Evolutionary conservation across 2,888 invertebrate genomes (phyloP).

Genomic region (Drosophila testacea): DNA sequence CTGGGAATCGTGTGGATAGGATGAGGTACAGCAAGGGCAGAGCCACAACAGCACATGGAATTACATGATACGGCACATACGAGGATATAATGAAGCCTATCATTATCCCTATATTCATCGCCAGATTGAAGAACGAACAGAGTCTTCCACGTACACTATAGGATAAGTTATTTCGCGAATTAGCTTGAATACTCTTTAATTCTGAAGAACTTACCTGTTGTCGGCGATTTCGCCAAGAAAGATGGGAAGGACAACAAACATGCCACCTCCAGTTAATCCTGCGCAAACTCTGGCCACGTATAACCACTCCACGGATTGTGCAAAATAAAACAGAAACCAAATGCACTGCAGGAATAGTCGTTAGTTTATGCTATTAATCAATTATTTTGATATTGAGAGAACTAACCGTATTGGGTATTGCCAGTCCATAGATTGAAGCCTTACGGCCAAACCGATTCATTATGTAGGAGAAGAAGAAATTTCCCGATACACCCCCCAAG

Average conservation of each 20-base stretch:
- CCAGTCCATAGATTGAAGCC: slow-evolving; percentile 73
- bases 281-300: slow-evolving; percentile 81
- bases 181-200: background rate
- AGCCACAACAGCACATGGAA: slow-evolving; percentile 61
- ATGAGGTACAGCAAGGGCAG: slow-evolving; percentile 68
- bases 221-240: slow-evolving; percentile 84
- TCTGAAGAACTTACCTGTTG: slow-evolving; percentile 72
- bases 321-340: slow-evolving; percentile 81
- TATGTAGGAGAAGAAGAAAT: slow-evolving; percentile 74
- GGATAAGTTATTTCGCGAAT: too few relatives aligned
- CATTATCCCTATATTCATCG: slow-evolving; percentile 67
- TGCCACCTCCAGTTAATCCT: slow-evolving; percentile 83
- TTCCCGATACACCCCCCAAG: slow-evolving; percentile 81
- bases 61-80: slow-evolving; percentile 68
- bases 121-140: slow-evolving; percentile 72
- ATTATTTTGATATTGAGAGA: background rate
- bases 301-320: slow-evolving; percentile 73
- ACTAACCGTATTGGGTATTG: slow-evolving; percentile 83
- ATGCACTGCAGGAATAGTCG: slow-evolving; percentile 27
- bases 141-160: slow-evolving; percentile 80
- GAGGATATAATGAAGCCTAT: slow-evolving; percentile 67
- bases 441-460: slow-evolving; percentile 82
- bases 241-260: slow-evolving; percentile 80
- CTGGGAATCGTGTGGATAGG: slow-evolving; percentile 63
- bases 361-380: background rate